These are phyloP conservation scores for Mycetomoellerius zeteki DNA, from an alignment of 1,140 invertebrate species.

Conservation along the genomic window DNA sequence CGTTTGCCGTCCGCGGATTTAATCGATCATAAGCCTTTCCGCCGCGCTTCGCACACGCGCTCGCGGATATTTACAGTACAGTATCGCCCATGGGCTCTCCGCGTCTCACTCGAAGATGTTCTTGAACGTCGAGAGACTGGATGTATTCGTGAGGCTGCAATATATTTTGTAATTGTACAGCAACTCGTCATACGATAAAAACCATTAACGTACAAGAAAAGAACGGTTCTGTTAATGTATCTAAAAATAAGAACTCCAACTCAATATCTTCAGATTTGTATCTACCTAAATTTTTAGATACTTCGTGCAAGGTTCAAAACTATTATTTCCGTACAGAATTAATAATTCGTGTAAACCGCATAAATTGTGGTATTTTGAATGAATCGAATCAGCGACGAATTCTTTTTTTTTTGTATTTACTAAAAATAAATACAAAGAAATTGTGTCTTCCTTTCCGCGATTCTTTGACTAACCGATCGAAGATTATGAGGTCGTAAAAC, in stretches of 20 bases:
- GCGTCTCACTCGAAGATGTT: slow-evolving; percentile 2
- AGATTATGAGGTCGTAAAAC: neutral
- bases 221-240: too few species aligned
- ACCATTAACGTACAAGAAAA: neutral
- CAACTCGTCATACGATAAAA: neutral
- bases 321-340: too few species aligned
- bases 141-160: neutral
- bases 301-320: too few species aligned
- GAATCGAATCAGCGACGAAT: neutral
- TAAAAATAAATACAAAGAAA: neutral
- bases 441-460: neutral
- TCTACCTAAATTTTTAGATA: neutral
- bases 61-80: slow-evolving; percentile 54
- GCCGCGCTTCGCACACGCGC: slow-evolving; percentile 7
- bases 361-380: neutral
- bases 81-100: slow-evolving; percentile 12
- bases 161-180: neutral
- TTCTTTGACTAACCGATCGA: neutral
- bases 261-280: too few species aligned
- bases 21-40: slow-evolving; percentile 47
- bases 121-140: slow-evolving; percentile 12
- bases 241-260: too few species aligned
- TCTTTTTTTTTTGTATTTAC: neutral
- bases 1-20: slow-evolving; percentile 18
- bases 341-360: too few species aligned